These are phyloP conservation scores for Cygnus buccinator DNA, from an alignment of 2,113 vertebrate species.

Conservation along the genomic window DNA sequence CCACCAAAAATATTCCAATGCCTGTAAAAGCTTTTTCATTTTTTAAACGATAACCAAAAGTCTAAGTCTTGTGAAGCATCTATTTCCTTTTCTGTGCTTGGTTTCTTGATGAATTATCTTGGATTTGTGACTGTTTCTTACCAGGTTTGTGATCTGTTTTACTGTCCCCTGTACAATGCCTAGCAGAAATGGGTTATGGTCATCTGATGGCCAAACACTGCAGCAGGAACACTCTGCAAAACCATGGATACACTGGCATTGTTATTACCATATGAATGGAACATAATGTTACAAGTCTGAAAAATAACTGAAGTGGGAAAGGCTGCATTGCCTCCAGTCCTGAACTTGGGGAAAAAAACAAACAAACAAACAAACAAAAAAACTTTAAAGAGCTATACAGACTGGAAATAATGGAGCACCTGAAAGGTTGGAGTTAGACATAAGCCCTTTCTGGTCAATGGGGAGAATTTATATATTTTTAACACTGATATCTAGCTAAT, in stretches of 20 bases:
- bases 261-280: neutral
- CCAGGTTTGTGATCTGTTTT: neutral
- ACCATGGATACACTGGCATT: fast-evolving
- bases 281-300: neutral
- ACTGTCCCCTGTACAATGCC: neutral
- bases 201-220: neutral
- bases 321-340: fast-evolving
- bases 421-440: neutral
- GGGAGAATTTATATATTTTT: neutral
- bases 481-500: no score
- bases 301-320: neutral
- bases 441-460: neutral
- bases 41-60: neutral
- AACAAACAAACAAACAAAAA: neutral
- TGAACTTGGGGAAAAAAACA: neutral
- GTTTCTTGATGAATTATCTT: neutral
- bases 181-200: neutral
- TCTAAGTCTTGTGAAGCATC: neutral
- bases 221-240: neutral
- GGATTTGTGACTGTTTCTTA: neutral
- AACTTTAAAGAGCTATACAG: neutral
- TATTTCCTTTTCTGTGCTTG: neutral
- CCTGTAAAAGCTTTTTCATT: neutral
- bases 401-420: neutral
- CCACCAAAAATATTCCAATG: neutral